Conservation (phyloP, 1,140 invertebrate genomes). For the Rhizoglyphus robini region DNA sequence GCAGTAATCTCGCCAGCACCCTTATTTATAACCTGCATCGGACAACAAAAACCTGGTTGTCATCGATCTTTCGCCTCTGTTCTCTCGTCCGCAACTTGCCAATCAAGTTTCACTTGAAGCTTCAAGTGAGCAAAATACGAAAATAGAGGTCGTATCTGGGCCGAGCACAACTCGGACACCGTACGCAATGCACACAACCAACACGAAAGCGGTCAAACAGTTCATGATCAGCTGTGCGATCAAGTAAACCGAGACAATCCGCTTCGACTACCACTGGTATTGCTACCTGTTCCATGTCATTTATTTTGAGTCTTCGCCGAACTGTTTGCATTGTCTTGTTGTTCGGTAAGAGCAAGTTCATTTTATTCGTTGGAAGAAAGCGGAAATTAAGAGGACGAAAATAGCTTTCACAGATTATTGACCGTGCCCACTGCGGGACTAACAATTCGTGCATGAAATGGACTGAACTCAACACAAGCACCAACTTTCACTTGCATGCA, state of each 20-base stretch:
- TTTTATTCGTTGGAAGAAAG: background rate
- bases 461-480: background rate
- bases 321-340: too few relatives aligned
- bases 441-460: background rate
- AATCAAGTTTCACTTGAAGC: constrained; percentile 11
- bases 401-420: background rate
- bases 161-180: background rate
- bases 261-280: background rate
- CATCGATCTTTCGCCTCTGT: background rate
- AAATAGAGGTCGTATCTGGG: constrained; percentile 13
- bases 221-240: constrained; percentile 6
- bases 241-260: background rate
- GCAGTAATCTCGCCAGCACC: too few relatives aligned
- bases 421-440: background rate
- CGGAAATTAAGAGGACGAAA: background rate
- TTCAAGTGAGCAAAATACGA: background rate
- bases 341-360: background rate
- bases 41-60: constrained; percentile 2
- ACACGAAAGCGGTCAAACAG: background rate
- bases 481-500: background rate
- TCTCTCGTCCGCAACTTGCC: background rate
- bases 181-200: background rate
- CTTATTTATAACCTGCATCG: constrained; percentile 2
- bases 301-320: too few relatives aligned
- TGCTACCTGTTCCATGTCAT: too few relatives aligned